Base-by-base conservation (phyloP, 2,113 vertebrate genomes). In the Eulemur rufifrons region DNA sequence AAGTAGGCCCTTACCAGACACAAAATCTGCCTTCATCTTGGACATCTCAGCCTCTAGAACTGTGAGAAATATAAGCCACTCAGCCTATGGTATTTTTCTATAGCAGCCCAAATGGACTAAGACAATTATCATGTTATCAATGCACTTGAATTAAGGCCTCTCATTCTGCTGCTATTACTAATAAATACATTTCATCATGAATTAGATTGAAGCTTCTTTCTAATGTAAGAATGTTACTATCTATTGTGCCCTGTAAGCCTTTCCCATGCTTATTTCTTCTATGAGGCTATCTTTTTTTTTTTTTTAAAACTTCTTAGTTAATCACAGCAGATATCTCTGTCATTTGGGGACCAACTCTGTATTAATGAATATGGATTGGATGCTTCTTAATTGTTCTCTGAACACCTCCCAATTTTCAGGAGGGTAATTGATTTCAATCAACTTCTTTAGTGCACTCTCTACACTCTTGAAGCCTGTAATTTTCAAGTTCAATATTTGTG, bases 401-500 rank as follows among this genome's bases (percentile, higher is more conserved):
- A 97, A 93, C 66, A 97, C 94, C 76, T 97, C 78, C 95, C 87
- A 96, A 32, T 94, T 97, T 97, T 96, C 93, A 97, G 84, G 80
- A 98, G 89, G 59, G 80, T 93, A 97, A 98, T 97, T 98, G 97
- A 97, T 98, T 97, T 96, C 96, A 94, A 96, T 97, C 97, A 97
- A 81, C 89, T 95, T 97, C 86, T 94, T 96, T 97, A 96, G 93
- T 89, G 71, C 32, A 93, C 82, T 95, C 63, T 86, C 94, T 95
- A 97, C 64, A 95, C 80, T 97, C 74, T 96, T 81, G 78, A 96
- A 97, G 64, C 86, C 91, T 93, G 64, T 96, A 96, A 96, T 97
- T 97, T 97, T 97, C 95, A 96, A 97, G 89, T 97, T 97, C 96
- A 97, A 97, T 97, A 97, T 97, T 98, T 97, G 97, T 96, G 61